Conservation (phyloP, 2,888 invertebrate species). For the Polyommatus icarus region DNA sequence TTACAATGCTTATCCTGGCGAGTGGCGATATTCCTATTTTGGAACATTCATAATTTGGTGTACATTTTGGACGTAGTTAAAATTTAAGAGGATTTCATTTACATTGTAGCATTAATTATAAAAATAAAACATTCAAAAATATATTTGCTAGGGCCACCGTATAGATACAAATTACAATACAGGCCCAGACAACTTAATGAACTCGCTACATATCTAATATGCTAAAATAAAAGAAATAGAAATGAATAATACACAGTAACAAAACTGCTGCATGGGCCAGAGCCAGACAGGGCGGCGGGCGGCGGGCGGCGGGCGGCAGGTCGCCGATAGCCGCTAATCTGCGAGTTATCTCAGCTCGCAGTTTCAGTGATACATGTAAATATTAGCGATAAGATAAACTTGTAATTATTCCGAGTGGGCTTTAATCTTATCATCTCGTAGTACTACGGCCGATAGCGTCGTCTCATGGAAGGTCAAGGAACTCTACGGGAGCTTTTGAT, state of each 20-base stretch:
- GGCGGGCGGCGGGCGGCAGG: not conserved
- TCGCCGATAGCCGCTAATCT: not conserved
- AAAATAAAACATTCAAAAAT: no score
- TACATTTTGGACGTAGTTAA: no score
- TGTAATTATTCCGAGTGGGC: slow-evolving; percentile 19
- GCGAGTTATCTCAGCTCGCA: slow-evolving; percentile 6
- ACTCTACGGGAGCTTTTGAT: slow-evolving; percentile 1
- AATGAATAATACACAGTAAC: not conserved
- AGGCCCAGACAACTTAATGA: no score
- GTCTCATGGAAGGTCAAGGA: slow-evolving; percentile 19
- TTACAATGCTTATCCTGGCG: no score
- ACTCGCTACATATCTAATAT: no score
- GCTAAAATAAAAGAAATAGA: not conserved
- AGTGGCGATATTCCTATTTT: no score
- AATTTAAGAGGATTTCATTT: no score
- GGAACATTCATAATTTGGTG: no score
- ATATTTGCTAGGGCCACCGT: no score
- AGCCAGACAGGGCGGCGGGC: not conserved
- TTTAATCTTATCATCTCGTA: slow-evolving; percentile 25
- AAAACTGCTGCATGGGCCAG: not conserved
- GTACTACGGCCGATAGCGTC: slow-evolving; percentile 1
- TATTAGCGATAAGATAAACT: slow-evolving; percentile 16
- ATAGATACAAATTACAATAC: no score
- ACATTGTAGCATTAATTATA: no score
- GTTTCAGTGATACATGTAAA: slow-evolving; percentile 22